Evolutionary conservation across 2,113 vertebrate species (phyloP).

Genomic region (Eira barbara): DNA sequence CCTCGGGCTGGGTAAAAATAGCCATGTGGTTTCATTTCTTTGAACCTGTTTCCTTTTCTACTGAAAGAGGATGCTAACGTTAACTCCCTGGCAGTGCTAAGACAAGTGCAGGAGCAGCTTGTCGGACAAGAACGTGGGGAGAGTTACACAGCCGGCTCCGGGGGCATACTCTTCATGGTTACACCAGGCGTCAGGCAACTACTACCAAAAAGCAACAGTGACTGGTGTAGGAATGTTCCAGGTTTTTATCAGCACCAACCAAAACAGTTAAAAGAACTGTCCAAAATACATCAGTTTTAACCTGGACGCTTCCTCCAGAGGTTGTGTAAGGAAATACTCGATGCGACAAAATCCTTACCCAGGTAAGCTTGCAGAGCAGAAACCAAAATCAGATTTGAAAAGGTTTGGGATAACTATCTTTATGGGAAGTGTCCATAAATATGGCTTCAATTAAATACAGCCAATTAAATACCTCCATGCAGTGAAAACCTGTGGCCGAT

Average conservation of each 20-base stretch:
- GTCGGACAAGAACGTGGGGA: neutral
- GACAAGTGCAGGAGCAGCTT: neutral
- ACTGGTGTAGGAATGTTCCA: neutral
- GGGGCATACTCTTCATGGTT: neutral
- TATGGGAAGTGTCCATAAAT: neutral
- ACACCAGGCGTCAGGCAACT: neutral
- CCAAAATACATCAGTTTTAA: neutral
- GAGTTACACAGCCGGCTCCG: accelerated
- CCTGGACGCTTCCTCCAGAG: neutral
- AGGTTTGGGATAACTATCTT: neutral
- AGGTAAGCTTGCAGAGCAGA: neutral
- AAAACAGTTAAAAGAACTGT: neutral
- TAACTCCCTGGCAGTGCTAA: neutral
- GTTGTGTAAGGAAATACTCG: neutral
- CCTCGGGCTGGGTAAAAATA: neutral
- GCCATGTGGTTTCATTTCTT: neutral
- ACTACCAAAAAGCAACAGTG: neutral
- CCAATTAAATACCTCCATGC: too few relatives aligned
- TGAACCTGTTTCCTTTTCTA: neutral
- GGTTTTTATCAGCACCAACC: neutral
- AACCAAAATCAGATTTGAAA: neutral
- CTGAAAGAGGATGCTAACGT: neutral
- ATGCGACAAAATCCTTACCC: neutral
- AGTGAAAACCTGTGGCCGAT: neutral
- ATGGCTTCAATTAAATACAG: neutral